Evolutionary conservation across 2,113 vertebrate genomes (phyloP).

Genomic region (Sterrhoptilus dennistouni): DNA sequence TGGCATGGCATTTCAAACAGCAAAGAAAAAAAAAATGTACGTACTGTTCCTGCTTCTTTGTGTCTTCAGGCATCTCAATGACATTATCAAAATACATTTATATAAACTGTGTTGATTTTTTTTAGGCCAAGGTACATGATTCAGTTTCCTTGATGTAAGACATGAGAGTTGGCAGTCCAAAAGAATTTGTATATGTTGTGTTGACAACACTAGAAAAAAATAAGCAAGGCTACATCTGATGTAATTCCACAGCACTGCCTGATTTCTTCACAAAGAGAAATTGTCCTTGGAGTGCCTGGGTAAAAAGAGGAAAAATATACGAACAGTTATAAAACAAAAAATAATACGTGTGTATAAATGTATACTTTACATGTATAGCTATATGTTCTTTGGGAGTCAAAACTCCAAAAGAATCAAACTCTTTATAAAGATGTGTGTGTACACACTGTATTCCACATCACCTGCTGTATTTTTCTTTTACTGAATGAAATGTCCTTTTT

Average conservation of each 20-base stretch:
- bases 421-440: neutral
- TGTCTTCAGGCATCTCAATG: constrained; percentile 16
- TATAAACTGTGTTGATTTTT: neutral
- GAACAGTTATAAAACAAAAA: neutral
- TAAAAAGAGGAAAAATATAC: neutral
- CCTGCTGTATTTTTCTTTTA: neutral
- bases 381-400: neutral
- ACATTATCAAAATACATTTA: constrained; percentile 5
- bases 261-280: neutral
- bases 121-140: neutral
- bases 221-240: neutral
- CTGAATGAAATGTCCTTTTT: neutral
- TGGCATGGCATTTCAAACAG: neutral
- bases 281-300: neutral
- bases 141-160: neutral
- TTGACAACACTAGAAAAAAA: neutral
- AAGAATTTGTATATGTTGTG: neutral
- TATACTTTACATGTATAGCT: neutral
- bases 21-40: neutral
- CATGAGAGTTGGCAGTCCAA: neutral
- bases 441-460: neutral
- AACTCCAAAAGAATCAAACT: neutral
- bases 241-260: neutral
- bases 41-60: neutral
- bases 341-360: neutral